Conservation (phyloP, 2,113 vertebrate species). For the Leucopsar rothschildi region DNA sequence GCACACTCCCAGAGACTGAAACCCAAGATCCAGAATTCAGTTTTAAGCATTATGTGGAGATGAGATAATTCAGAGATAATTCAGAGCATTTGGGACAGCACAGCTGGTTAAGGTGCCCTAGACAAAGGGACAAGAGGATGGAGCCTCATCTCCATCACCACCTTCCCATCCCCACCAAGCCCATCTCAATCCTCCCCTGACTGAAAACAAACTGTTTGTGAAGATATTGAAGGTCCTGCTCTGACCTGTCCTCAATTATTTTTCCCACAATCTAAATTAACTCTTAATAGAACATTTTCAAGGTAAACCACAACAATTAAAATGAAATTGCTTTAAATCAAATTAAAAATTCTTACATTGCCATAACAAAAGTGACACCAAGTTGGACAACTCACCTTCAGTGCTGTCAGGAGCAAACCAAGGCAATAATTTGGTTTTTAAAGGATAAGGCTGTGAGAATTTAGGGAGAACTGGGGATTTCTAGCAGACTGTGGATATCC, state of each 20-base stretch:
- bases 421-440: fast-evolving
- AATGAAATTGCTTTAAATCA: neutral
- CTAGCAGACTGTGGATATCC: fast-evolving
- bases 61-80: neutral
- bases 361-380: neutral
- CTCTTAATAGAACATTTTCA: neutral
- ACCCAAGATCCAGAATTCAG: neutral
- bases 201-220: neutral
- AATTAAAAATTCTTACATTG: fast-evolving
- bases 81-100: neutral
- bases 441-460: neutral
- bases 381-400: neutral
- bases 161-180: neutral
- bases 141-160: neutral
- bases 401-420: neutral
- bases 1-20: neutral
- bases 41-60: neutral
- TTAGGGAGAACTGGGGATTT: neutral
- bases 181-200: neutral
- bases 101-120: neutral
- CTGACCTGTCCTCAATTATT: neutral
- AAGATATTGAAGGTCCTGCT: neutral
- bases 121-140: neutral
- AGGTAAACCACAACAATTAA: neutral
- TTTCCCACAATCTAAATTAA: neutral